Conservation (phyloP, 2,797 vertebrate species). For the Chelon auratus region DNA sequence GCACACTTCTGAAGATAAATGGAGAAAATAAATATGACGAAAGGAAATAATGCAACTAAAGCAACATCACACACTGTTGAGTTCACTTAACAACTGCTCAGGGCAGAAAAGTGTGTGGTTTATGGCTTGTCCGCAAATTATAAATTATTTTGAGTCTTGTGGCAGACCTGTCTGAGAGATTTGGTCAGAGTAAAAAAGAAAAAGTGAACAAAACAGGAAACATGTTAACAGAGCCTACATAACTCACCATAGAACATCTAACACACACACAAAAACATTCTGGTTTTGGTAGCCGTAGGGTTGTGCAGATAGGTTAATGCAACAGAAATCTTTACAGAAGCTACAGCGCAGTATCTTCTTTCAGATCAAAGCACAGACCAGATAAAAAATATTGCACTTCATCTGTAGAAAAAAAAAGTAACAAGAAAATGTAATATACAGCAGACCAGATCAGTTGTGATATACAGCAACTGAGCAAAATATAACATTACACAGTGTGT, state of each 20-base stretch:
- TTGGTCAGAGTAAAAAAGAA: constrained; percentile 44
- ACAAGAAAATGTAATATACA: not conserved
- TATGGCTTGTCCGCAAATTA: constrained; percentile 50
- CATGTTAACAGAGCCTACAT: constrained; percentile 50
- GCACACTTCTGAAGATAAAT: constrained; percentile 30
- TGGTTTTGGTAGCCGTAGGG: not conserved
- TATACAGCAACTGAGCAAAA: not conserved
- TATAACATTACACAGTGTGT: not conserved
- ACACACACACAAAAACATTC: constrained; percentile 17
- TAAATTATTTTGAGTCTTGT: constrained; percentile 38
- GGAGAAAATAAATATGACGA: constrained; percentile 37
- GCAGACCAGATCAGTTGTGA: not conserved
- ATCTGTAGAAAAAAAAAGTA: not conserved
- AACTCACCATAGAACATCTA: constrained; percentile 30
- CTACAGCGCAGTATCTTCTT: not conserved
- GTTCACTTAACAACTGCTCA: constrained; percentile 37
- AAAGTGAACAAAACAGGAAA: constrained; percentile 62
- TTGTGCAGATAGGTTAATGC: not conserved
- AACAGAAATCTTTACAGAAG: not conserved
- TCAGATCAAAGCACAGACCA: constrained; percentile 2
- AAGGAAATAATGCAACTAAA: constrained; percentile 60
- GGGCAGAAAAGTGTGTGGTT: constrained; percentile 47
- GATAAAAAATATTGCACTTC: not conserved
- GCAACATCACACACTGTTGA: constrained; percentile 47
- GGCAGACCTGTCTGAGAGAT: constrained; percentile 30